Percentiles rank a stretch among this genome's conserved stretches.
Conservation (phyloP, 2,888 invertebrate species). For the Troides helena region DNA sequence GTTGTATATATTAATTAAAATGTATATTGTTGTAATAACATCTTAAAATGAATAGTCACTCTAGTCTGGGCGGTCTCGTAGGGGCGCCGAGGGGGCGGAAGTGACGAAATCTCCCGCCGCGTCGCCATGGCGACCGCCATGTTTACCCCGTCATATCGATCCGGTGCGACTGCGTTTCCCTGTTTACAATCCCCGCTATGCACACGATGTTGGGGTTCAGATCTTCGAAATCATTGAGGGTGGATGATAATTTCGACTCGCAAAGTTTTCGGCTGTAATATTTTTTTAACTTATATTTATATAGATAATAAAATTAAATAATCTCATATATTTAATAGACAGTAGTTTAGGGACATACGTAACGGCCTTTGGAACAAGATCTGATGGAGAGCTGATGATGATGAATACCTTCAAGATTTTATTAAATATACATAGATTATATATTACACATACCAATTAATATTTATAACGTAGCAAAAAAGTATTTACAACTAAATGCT, state of each 20-base stretch:
- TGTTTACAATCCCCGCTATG: slow-evolving; percentile 57
- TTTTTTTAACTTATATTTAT: too few species aligned
- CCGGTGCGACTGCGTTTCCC: slow-evolving; percentile 53
- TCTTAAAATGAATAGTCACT: background rate
- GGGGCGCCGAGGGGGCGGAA: slow-evolving; percentile 51
- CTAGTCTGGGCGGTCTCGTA: slow-evolving; percentile 19
- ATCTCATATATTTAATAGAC: too few species aligned
- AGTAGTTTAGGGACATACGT: too few species aligned
- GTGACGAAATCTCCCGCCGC: slow-evolving; percentile 65
- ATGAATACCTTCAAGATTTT: too few species aligned
- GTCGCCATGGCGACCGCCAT: slow-evolving; percentile 75
- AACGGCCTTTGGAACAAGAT: too few species aligned
- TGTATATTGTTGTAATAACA: background rate
- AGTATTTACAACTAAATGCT: too few species aligned
- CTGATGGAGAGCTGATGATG: too few species aligned
- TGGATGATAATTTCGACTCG: slow-evolving; percentile 11
- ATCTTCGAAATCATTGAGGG: slow-evolving; percentile 31
- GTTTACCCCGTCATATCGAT: slow-evolving; percentile 78
- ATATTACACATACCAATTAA: too few species aligned
- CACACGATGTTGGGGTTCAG: slow-evolving; percentile 34
- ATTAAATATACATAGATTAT: too few species aligned
- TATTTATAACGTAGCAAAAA: too few species aligned
- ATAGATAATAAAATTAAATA: too few species aligned
- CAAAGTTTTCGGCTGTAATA: too few species aligned
- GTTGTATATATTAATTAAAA: background rate